These are phyloP conservation scores for Origma solitaria DNA, from an alignment of 2,113 vertebrate genomes.

Conservation along the genomic window DNA sequence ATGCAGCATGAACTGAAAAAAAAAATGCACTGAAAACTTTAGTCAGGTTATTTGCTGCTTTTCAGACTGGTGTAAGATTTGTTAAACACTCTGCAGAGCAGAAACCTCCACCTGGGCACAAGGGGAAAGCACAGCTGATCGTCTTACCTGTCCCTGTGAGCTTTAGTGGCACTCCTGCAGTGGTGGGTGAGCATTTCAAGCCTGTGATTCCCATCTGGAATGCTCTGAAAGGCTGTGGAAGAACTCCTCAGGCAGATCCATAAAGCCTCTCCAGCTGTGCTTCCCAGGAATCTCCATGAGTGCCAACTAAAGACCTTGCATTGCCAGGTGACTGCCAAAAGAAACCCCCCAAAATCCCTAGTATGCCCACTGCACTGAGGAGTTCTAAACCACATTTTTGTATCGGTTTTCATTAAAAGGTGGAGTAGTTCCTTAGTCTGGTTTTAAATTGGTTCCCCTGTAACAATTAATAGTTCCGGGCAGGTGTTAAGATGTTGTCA, in stretches of 20 bases:
- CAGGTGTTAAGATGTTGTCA: not conserved
- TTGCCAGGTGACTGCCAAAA: slow-evolving; percentile 35
- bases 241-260: not conserved
- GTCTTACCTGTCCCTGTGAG: not conserved
- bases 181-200: fast-evolving
- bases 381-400: slow-evolving; percentile 26
- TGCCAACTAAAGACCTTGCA: not conserved
- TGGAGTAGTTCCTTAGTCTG: not conserved
- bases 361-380: not conserved
- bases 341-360: not conserved
- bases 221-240: not conserved
- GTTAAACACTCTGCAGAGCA: not conserved
- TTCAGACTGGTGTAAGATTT: not conserved
- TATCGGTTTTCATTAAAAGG: not conserved
- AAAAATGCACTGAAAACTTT: not conserved
- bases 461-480: not conserved
- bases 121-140: not conserved
- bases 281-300: not conserved
- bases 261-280: not conserved
- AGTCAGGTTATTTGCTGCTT: not conserved
- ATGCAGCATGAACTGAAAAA: not conserved
- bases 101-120: not conserved
- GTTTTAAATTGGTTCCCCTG: not conserved
- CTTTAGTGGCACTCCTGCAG: not conserved
- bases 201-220: not conserved